phyloP scores from a whole-genome alignment of 2,113 vertebrate genomes.

The Cebidichthys violaceus region DNA sequence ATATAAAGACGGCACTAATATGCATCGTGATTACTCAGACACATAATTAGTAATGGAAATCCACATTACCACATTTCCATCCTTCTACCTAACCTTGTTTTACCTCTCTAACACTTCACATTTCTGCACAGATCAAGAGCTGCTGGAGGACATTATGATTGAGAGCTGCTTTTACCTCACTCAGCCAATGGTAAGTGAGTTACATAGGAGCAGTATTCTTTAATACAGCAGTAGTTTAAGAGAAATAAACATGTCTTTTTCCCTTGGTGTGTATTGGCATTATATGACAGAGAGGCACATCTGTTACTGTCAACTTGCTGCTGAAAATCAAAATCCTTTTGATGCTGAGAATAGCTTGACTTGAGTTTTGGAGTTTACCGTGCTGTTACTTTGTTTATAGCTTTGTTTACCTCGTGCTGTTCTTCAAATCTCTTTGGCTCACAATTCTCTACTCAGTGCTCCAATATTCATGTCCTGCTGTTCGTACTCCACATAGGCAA shows the following conservation, averaged over 20 bases:
- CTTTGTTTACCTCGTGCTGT: slow-evolving; percentile 5
- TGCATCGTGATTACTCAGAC: slow-evolving; percentile 32
- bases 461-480: slow-evolving; percentile 44
- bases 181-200: slow-evolving; percentile 87
- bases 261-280: not conserved
- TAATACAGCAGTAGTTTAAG: not conserved
- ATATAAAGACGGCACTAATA: slow-evolving; percentile 42
- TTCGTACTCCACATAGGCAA: slow-evolving; percentile 12
- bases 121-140: slow-evolving; percentile 88
- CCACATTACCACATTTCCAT: slow-evolving; percentile 12
- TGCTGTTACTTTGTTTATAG: slow-evolving; percentile 3
- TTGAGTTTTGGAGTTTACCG: not conserved
- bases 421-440: slow-evolving; percentile 2
- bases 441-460: not conserved
- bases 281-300: slow-evolving; percentile 2
- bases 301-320: not conserved
- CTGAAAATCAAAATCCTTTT: not conserved
- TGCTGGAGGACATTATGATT: slow-evolving; percentile 91
- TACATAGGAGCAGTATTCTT: not conserved
- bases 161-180: slow-evolving; percentile 86
- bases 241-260: not conserved
- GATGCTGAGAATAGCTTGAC: not conserved
- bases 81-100: slow-evolving; percentile 22
- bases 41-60: slow-evolving; percentile 43
- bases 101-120: slow-evolving; percentile 31